Evolutionary conservation across 2,113 vertebrate species (phyloP), one percentile per base, ranked within the genome.

Genomic region (Gavialis gangeticus): DNA sequence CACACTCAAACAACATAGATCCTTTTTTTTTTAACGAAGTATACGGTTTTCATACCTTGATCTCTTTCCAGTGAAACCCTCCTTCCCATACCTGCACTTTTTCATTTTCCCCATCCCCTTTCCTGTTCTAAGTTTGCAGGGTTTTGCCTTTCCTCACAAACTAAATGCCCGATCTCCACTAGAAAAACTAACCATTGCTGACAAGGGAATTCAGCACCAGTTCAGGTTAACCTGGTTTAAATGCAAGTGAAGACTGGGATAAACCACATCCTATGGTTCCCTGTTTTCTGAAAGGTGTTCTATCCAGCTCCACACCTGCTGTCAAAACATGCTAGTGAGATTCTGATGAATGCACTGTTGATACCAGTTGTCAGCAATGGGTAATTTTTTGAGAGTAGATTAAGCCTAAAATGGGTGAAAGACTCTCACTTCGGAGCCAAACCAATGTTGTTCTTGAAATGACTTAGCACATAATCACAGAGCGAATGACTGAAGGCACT

Each of bases 331-430:
- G n/a, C 22, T n/a, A 78, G 30, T 10, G 56, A 84, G 25, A 17
- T 79, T 30, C 17, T 0, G 0, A 79, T 54, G 55, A 28, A 21
- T 13, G 30, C 56, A 37, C 25, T 82, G 14, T 10, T 6, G 4
- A 10, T 7, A 34, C 0, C 0, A 69, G 21, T 4, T n/a, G 34
- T 57, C 37, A 13, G n/a, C 24, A 30, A 12, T 0, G 1, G 16
- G 6, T 12, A 54, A 8, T 13, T 69, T 21, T 34, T 69, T 30
- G 10, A 69, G n/a, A 18, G n/a, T 69, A 19, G 71, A 17, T 9
- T 71, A 24, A 17, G 24, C 22, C 8, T 4, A 34, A 84, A 82
- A 81, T 0, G 28, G 21, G 37, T 11, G 22, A 85, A 28, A 10
- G 81, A 64, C 58, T 83, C 4, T 3, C 0, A 0, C 1, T 8